phyloP scores from a whole-genome alignment of 2,113 vertebrate genomes.

The Halichoerus grypus region DNA sequence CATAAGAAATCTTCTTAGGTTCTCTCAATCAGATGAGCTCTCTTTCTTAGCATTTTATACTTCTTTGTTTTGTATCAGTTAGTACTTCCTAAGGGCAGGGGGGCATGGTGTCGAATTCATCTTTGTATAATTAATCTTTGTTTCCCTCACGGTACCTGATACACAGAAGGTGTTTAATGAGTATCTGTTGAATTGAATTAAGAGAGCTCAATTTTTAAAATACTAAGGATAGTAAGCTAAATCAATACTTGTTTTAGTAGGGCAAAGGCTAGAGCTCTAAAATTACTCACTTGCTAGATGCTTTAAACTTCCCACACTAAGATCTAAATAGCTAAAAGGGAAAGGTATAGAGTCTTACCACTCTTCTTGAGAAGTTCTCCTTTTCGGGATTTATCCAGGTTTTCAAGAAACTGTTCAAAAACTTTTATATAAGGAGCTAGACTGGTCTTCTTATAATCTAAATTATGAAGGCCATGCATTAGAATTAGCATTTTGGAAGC shows the following conservation, averaged over 20 bases:
- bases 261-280: conserved; percentile 38
- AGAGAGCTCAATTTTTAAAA: conserved; percentile 22
- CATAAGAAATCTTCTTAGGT: conserved; percentile 15
- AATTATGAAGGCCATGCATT: conserved; percentile 17
- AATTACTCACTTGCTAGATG: background rate
- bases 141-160: background rate
- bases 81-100: background rate
- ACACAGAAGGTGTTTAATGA: conserved; percentile 28
- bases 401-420: conserved; percentile 95
- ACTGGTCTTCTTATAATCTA: conserved; percentile 96
- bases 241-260: background rate
- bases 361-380: conserved; percentile 92
- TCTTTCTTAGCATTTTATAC: conserved; percentile 33
- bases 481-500: conserved; percentile 43
- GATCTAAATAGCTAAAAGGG: background rate
- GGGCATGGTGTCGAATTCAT: conserved; percentile 6
- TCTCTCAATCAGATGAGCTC: background rate
- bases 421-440: conserved; percentile 92
- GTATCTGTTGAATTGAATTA: conserved; percentile 29
- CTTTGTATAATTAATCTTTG: conserved; percentile 38
- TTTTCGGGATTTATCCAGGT: conserved; percentile 89
- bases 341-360: conserved; percentile 85
- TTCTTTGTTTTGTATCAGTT: conserved; percentile 40
- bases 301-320: background rate
- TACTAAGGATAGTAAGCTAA: conserved; percentile 14